Percentiles rank a stretch among this genome's conserved stretches.
Evolutionary conservation across 2,797 vertebrate species (phyloP).

Genomic region (Propithecus perrieri): DNA sequence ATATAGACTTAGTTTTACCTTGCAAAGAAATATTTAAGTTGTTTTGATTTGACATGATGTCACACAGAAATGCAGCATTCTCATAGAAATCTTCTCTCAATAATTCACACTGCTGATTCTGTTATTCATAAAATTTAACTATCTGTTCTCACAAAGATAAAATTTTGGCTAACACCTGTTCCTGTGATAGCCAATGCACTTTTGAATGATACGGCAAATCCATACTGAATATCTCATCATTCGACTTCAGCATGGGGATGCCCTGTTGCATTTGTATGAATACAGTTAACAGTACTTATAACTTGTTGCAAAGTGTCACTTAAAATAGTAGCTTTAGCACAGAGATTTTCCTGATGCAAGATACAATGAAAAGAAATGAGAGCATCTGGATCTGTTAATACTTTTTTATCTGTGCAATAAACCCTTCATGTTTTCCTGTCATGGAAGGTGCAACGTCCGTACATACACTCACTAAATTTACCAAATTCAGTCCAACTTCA

Average conservation of each 20-base stretch:
- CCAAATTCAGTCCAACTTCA: neutral
- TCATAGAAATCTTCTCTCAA: neutral
- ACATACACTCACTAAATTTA: neutral
- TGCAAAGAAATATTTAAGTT: neutral
- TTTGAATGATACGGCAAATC: neutral
- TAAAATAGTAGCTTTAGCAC: neutral
- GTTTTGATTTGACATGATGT: neutral
- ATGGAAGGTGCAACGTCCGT: neutral
- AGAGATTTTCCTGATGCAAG: neutral
- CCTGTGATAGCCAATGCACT: neutral
- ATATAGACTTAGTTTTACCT: neutral
- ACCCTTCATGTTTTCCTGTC: neutral
- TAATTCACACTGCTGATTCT: neutral
- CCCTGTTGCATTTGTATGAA: neutral
- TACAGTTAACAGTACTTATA: neutral
- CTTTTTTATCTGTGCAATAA: neutral
- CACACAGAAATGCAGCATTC: neutral
- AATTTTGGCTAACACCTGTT: neutral
- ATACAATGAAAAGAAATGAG: neutral
- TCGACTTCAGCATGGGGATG: neutral
- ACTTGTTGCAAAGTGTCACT: neutral
- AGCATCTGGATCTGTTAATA: neutral
- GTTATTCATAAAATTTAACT: neutral
- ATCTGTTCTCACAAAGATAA: neutral
- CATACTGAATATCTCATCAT: neutral